Percentiles rank a stretch among this genome's conserved stretches.
Evolutionary conservation across 2,888 invertebrate species (phyloP).

Genomic region (Hydraecia micacea): DNA sequence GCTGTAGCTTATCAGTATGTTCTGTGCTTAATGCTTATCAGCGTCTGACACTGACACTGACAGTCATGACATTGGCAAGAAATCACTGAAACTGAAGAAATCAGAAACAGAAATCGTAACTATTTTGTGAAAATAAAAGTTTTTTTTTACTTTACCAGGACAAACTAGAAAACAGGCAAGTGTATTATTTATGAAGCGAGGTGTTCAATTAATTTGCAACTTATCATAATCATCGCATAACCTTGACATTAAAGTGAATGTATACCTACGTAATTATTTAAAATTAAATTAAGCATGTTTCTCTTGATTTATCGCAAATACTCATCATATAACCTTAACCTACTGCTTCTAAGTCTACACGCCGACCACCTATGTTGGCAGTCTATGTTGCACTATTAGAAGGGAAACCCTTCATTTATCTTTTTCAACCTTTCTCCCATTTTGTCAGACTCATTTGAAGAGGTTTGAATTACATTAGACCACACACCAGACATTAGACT

Average conservation of each 20-base stretch:
- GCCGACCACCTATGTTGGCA: neutral
- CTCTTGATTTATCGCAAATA: conserved; percentile 5
- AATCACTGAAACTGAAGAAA: conserved; percentile 14
- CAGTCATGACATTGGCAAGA: conserved; percentile 58
- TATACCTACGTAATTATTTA: conserved; percentile 68
- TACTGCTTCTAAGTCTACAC: neutral
- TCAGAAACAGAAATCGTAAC: conserved; percentile 1
- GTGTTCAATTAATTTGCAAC: conserved; percentile 8
- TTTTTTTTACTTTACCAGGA: neutral
- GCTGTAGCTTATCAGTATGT: neutral
- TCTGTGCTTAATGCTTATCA: neutral
- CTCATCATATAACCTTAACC: neutral
- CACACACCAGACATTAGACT: neutral
- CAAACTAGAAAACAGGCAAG: conserved; percentile 33
- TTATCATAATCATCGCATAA: conserved; percentile 55
- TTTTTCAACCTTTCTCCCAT: conserved; percentile 1
- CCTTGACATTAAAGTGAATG: conserved; percentile 76
- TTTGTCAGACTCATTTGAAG: neutral
- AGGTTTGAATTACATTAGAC: neutral
- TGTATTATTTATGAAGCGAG: neutral
- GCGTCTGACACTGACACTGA: conserved; percentile 5
- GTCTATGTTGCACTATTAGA: accelerated
- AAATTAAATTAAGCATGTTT: conserved; percentile 56
- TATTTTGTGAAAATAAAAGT: conserved; percentile 11
- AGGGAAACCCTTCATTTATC: neutral